These are phyloP conservation scores for Stenotaenia linearis DNA, from an alignment of 2,888 invertebrate species.

Conservation along the genomic window DNA sequence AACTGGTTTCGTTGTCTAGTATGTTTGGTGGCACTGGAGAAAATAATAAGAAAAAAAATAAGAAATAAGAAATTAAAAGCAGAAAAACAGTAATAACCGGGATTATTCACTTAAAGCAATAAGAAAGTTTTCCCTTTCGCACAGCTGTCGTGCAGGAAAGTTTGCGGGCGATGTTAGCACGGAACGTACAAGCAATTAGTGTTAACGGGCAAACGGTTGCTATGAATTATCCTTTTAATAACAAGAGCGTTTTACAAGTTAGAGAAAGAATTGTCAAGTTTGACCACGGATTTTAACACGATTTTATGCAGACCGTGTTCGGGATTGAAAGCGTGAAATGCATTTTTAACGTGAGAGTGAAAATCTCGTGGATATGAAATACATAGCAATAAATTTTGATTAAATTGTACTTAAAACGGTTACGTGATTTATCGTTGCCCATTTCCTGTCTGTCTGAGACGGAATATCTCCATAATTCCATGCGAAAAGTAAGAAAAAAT, in stretches of 20 bases:
- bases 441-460: background rate
- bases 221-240: background rate
- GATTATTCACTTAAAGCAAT: background rate
- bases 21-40: conserved; percentile 79
- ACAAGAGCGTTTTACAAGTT: background rate
- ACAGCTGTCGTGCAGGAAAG: background rate
- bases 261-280: background rate
- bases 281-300: background rate
- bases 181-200: background rate
- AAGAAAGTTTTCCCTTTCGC: background rate
- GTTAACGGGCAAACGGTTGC: background rate
- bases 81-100: background rate
- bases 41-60: background rate
- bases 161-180: background rate
- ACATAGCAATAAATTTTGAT: background rate
- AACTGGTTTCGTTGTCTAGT: conserved; percentile 79
- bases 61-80: background rate
- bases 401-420: background rate
- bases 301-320: background rate
- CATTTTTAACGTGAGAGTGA: background rate
- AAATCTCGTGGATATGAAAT: background rate
- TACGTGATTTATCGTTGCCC: background rate
- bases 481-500: background rate
- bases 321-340: background rate
- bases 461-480: background rate